Conservation (phyloP, 2,113 vertebrate genomes). For the Antidorcas marsupialis region DNA sequence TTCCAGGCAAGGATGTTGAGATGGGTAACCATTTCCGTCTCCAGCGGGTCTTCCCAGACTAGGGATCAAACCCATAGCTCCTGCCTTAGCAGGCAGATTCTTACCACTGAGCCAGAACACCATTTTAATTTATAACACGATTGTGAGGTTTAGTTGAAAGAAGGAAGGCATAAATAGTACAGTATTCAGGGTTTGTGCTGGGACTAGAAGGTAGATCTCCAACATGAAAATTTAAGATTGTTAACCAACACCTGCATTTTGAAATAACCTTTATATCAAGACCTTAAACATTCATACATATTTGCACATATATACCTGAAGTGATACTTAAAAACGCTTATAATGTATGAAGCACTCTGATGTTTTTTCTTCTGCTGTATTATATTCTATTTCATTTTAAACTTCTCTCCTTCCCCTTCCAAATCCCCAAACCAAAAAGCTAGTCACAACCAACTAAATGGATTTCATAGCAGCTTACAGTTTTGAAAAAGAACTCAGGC, state of each 20-base stretch:
- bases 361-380: neutral
- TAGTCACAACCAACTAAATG: neutral
- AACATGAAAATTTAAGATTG: neutral
- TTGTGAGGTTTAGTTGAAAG: neutral
- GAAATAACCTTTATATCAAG: neutral
- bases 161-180: neutral
- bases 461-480: neutral
- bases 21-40: neutral
- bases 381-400: neutral
- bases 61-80: neutral
- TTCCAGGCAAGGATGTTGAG: neutral
- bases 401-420: neutral
- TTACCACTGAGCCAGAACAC: neutral
- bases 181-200: neutral
- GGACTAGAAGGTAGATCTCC: neutral
- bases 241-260: neutral
- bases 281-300: neutral
- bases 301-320: neutral
- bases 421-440: neutral
- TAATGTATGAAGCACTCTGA: neutral
- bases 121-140: neutral
- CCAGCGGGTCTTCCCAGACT: neutral
- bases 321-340: neutral
- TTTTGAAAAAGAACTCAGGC: neutral
- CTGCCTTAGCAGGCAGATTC: neutral